Evolutionary conservation across 2,113 vertebrate species (phyloP), one percentile per base, ranked within the genome.

Genomic region (Hirundichthys speculiger): DNA sequence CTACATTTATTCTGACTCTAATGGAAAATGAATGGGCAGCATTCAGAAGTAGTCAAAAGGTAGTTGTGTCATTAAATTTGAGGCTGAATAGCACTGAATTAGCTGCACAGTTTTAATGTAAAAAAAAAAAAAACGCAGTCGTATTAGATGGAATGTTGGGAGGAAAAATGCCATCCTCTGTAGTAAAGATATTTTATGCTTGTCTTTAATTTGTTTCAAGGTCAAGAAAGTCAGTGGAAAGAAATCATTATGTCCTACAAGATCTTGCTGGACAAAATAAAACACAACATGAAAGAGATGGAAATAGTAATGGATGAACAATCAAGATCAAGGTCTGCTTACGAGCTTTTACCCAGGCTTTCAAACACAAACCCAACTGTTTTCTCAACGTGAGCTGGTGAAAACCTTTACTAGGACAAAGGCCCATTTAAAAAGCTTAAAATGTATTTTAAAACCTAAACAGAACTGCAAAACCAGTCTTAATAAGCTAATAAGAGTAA

Each of bases 41-140:
- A 46, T 69, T 64, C 34, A 49, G 24, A n/a, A 25, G 18, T 50
- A 0, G 45, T 71, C 64, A 60, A 63, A 72, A 48, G 61, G 48
- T 24, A 45, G 46, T 50, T 57, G 47, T 27, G 43, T 25, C 25
- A 40, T 64, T 55, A 19, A 19, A 71, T 38, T 39, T 48, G 57
- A 43, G 21, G 16, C 56, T 53, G 60, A 56, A 64, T 53, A n/a
- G 16, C 21, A 30, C 63, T 27, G 15, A 74, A 61, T 51, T 15
- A 25, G 39, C 5, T 39, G 30, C 10, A n/a, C 67, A 24, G 1
- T n/a, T 40, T 41, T 13, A 38, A 40, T 68, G 3, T 45, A 42
- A 70, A 62, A 34, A 34, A 54, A n/a, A n/a, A n/a, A n/a, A 18
- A 16, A n/a, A n/a, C n/a, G 13, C 20, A 39, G 39, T 18, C n/a